Conservation (phyloP, 1,140 invertebrate genomes). For the Bombus sibiricus region DNA sequence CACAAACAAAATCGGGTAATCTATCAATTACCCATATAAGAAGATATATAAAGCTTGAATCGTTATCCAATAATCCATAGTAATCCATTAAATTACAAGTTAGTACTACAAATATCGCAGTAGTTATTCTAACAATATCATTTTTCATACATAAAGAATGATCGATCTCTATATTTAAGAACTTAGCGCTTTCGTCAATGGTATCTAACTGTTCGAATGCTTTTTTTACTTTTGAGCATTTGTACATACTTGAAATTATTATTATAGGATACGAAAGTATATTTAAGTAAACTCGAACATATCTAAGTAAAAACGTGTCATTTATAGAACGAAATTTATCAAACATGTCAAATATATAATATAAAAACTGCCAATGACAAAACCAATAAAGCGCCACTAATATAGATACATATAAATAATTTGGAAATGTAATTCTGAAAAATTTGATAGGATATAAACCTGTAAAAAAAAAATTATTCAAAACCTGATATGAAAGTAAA, state of each 20-base stretch:
- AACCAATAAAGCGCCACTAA: background rate
- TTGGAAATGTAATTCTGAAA: background rate
- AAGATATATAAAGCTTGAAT: background rate
- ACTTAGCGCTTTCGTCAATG: conserved; percentile 9
- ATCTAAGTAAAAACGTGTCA: background rate
- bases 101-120: background rate
- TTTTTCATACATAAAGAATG: conserved; percentile 15
- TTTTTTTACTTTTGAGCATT: background rate
- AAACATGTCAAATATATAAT: background rate
- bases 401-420: conserved; percentile 3
- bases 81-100: conserved; percentile 33
- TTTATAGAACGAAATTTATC: background rate
- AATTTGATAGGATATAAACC: conserved; percentile 39
- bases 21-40: conserved; percentile 25
- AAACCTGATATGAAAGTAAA: background rate
- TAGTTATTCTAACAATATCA: conserved; percentile 12
- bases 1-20: conserved; percentile 23
- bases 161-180: conserved; percentile 20
- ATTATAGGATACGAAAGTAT: background rate
- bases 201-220: background rate
- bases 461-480: background rate
- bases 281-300: background rate
- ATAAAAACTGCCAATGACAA: background rate
- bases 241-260: conserved; percentile 7
- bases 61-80: conserved; percentile 17